phyloP scores from a whole-genome alignment of 2,888 invertebrate genomes.

The Dryococelus australis region DNA sequence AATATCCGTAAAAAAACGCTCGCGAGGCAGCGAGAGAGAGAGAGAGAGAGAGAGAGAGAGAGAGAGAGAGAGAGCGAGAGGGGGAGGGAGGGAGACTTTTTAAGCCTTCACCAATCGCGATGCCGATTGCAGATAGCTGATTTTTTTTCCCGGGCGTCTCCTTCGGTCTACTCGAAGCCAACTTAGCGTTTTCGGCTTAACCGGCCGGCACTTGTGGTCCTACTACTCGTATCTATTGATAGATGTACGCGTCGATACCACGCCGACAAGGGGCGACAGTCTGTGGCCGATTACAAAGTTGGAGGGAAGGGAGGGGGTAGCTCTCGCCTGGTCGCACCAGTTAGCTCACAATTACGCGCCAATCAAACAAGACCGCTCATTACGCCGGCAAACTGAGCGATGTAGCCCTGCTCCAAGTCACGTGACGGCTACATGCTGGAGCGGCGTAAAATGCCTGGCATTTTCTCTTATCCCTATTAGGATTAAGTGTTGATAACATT shows the following conservation, averaged over 20 bases:
- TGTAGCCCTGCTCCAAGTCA: background rate
- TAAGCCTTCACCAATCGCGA: background rate
- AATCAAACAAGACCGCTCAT: background rate
- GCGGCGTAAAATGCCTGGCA: background rate
- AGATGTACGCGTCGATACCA: background rate
- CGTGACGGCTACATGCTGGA: background rate
- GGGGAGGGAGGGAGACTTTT: too few species aligned
- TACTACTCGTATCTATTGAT: background rate
- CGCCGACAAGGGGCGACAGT: background rate
- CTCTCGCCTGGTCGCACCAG: background rate
- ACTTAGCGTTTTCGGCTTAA: background rate
- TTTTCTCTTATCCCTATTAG: background rate
- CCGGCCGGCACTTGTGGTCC: background rate
- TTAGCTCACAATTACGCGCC: background rate
- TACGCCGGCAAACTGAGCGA: background rate
- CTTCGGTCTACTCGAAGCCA: background rate
- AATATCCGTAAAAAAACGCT: background rate
- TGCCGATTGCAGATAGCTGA: background rate
- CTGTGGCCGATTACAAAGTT: background rate
- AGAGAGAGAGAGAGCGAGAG: background rate
- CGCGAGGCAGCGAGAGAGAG: background rate
- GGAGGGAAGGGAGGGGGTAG: background rate
- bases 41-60: background rate
- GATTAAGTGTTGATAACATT: too few species aligned
- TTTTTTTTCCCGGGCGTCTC: background rate